Conservation (phyloP, 2,113 vertebrate genomes). For the Syrmaticus mikado region DNA sequence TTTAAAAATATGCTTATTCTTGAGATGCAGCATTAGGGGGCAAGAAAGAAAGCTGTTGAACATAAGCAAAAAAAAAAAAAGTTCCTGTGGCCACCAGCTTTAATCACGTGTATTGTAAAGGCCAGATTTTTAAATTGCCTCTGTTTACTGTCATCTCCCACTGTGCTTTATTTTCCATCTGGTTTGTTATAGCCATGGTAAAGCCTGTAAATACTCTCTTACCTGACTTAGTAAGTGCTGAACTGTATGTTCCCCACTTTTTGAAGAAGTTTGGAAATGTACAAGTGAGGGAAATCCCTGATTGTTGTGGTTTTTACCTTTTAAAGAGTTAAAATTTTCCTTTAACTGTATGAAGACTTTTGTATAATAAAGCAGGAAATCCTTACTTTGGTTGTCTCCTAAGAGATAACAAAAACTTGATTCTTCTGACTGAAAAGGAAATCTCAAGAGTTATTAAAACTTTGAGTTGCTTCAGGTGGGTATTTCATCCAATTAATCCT, state of each 20-base stretch:
- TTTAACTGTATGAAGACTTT: not conserved
- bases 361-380: conserved; percentile 36
- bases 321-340: conserved; percentile 26
- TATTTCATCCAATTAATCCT: conserved; percentile 50
- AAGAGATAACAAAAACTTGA: conserved; percentile 49
- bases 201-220: conserved; percentile 32
- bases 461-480: conserved; percentile 60
- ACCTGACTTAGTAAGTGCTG: conserved; percentile 14
- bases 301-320: not conserved
- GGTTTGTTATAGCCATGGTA: not conserved
- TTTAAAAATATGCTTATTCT: not conserved
- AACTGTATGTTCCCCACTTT: not conserved
- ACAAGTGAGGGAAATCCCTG: not conserved
- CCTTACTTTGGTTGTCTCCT: conserved; percentile 51
- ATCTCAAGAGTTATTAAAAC: conserved; percentile 57
- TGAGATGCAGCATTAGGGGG: not conserved
- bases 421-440: conserved; percentile 50
- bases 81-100: conserved; percentile 43
- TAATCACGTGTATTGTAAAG: conserved; percentile 2
- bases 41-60: conserved; percentile 44
- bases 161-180: conserved; percentile 67
- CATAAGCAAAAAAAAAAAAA: not conserved
- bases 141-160: conserved; percentile 65
- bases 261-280: not conserved
- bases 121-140: conserved; percentile 57